These are phyloP conservation scores for Hydrozoanthus tunicans DNA, from an alignment of 64 coral and sea anemone species.

Conservation along the genomic window DNA sequence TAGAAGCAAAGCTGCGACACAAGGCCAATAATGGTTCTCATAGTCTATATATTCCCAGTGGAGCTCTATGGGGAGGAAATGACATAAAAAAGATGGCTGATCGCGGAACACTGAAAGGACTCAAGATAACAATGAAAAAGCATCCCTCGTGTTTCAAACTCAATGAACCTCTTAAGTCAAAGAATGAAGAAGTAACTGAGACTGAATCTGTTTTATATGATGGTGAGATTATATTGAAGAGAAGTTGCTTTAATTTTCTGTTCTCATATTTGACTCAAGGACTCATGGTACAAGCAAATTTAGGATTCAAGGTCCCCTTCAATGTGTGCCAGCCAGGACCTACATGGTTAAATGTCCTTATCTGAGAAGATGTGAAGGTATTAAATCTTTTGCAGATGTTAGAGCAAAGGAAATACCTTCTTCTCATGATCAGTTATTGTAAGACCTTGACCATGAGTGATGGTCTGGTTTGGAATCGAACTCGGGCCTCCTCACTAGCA, in stretches of 20 bases:
- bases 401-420: too few species aligned
- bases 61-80: constrained; percentile 84
- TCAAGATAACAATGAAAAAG: constrained; percentile 96
- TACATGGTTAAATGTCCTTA: too few species aligned
- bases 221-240: constrained; percentile 35
- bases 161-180: constrained; percentile 73
- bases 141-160: constrained; percentile 79
- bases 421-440: too few species aligned
- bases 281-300: too few species aligned
- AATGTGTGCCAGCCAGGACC: too few species aligned
- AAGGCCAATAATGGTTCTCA: constrained; percentile 61
- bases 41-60: constrained; percentile 87
- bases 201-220: constrained; percentile 67
- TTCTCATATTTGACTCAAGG: too few species aligned
- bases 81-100: constrained; percentile 94
- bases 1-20: constrained; percentile 54
- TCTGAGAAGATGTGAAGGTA: too few species aligned
- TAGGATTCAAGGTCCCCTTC: too few species aligned
- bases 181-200: constrained; percentile 65
- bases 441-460: too few species aligned
- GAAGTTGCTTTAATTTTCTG: neutral
- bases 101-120: constrained; percentile 73
- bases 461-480: too few species aligned
- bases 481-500: too few species aligned
- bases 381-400: too few species aligned